Conservation (phyloP, 2,888 invertebrate genomes). For the Drosophila diplacantha region DNA sequence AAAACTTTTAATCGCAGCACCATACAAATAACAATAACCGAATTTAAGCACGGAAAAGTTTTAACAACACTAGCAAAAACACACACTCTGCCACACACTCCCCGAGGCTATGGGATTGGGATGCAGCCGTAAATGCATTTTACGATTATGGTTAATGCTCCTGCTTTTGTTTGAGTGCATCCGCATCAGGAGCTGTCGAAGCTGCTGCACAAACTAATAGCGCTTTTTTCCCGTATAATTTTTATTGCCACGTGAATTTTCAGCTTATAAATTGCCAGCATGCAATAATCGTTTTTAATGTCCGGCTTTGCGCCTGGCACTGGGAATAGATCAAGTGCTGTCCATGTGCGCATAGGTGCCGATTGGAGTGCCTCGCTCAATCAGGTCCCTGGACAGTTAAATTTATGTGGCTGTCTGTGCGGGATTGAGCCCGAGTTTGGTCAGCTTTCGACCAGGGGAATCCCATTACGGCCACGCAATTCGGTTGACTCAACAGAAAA, state of each 20-base stretch:
- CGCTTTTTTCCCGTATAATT: slow-evolving; percentile 25
- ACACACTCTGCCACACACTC: not conserved
- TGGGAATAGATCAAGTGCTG: slow-evolving; percentile 36
- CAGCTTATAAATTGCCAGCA: slow-evolving; percentile 42
- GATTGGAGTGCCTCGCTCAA: slow-evolving; percentile 55
- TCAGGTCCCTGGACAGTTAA: slow-evolving; percentile 42
- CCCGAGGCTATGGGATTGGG: not conserved
- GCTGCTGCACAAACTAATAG: slow-evolving; percentile 27
- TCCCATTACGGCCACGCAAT: slow-evolving; percentile 51
- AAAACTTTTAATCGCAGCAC: slow-evolving; percentile 38
- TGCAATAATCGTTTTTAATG: slow-evolving; percentile 39
- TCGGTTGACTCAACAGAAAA: slow-evolving; percentile 66
- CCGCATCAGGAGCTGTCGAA: slow-evolving; percentile 11
- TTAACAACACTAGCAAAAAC: slow-evolving; percentile 11
- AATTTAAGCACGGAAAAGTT: slow-evolving; percentile 38
- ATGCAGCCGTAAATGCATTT: slow-evolving; percentile 40
- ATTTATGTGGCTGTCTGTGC: slow-evolving; percentile 30
- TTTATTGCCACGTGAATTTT: slow-evolving; percentile 40
- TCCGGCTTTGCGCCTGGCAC: slow-evolving; percentile 1
- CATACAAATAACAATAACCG: slow-evolving; percentile 39
- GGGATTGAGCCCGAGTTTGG: slow-evolving; percentile 16
- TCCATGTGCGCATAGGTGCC: slow-evolving; percentile 45
- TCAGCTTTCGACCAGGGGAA: slow-evolving; percentile 26
- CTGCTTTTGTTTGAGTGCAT: slow-evolving; percentile 41
- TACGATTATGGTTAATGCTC: slow-evolving; percentile 35